Percentiles rank a stretch among this genome's conserved stretches.
These are phyloP conservation scores for Cydia pomonella DNA, from an alignment of 1,140 invertebrate genomes.

Conservation along the genomic window DNA sequence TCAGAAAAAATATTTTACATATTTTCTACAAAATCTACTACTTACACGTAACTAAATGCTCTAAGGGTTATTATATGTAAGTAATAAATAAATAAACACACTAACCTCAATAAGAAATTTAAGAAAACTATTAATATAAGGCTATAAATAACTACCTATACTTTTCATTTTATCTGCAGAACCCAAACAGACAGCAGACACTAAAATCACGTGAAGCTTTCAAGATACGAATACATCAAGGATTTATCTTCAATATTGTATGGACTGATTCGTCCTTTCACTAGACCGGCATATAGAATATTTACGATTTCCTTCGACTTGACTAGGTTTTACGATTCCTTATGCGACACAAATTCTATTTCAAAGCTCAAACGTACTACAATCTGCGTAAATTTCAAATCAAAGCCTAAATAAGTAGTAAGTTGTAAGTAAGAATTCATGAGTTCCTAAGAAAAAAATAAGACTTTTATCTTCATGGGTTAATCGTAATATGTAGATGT, in stretches of 20 bases:
- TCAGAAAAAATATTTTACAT: too few species aligned
- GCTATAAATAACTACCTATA: not conserved
- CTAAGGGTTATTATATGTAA: too few species aligned
- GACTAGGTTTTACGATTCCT: not conserved
- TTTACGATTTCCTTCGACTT: constrained; percentile 8
- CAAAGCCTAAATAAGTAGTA: constrained; percentile 7
- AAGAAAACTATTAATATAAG: too few species aligned
- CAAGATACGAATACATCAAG: not conserved
- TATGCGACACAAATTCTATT: not conserved
- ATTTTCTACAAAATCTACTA: too few species aligned
- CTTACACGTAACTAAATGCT: too few species aligned
- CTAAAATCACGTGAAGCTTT: not conserved
- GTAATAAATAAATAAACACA: too few species aligned
- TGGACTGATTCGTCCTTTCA: constrained; percentile 9
- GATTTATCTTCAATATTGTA: constrained; percentile 1
- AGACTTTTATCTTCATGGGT: not conserved
- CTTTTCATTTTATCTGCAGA: not conserved
- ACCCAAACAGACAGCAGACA: not conserved
- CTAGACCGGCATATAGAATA: constrained; percentile 11
- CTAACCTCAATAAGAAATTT: too few species aligned
- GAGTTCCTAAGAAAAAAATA: not conserved
- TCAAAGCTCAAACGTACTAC: not conserved
- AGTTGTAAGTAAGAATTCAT: not conserved
- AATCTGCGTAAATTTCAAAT: constrained; percentile 3
- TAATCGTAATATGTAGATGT: too few species aligned